A percentile compares a stretch with the other conserved stretches of the same genome.
Conservation (phyloP, 2,797 vertebrate genomes). For the Fistularia commersonii region DNA sequence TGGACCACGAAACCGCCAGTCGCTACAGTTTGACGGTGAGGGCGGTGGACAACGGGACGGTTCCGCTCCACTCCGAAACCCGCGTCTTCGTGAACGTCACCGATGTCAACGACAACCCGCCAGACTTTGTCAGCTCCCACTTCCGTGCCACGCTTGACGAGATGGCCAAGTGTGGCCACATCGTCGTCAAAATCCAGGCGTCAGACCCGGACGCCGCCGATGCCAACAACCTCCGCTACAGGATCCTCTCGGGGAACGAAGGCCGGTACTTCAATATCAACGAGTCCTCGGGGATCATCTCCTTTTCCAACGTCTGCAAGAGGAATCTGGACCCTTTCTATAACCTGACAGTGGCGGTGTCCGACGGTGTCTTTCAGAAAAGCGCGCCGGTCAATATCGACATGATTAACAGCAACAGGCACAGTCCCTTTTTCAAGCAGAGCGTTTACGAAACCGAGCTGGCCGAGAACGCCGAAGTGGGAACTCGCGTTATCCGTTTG, state of each 20-base stretch:
- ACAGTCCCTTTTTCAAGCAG: conserved; percentile 88
- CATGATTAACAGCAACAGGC: conserved; percentile 89
- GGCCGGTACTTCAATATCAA: conserved; percentile 92
- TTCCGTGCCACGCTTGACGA: conserved; percentile 89
- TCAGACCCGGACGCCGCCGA: conserved; percentile 86
- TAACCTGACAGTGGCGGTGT: conserved; percentile 88
- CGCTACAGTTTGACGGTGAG: conserved; percentile 84
- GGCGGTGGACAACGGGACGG: conserved; percentile 82
- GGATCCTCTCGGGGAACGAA: conserved; percentile 92
- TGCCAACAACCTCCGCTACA: conserved; percentile 81
- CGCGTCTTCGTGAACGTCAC: conserved; percentile 81
- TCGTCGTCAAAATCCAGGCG: conserved; percentile 94
- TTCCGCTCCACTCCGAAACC: conserved; percentile 81
- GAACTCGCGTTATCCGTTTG: conserved; percentile 91
- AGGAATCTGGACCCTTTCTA: conserved; percentile 87
- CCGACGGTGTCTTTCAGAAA: conserved; percentile 91
- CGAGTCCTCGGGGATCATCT: conserved; percentile 90
- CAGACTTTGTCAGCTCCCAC: conserved; percentile 83
- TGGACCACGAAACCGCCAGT: conserved; percentile 85
- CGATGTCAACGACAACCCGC: conserved; percentile 94
- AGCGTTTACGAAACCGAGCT: conserved; percentile 90
- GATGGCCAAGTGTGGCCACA: conserved; percentile 90
- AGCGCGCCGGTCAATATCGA: conserved; percentile 93
- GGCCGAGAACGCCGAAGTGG: conserved; percentile 90
- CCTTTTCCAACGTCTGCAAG: conserved; percentile 89